These are phyloP conservation scores for Sebastolobus alascanus DNA, from an alignment of 2,797 vertebrate species.

Conservation along the genomic window DNA sequence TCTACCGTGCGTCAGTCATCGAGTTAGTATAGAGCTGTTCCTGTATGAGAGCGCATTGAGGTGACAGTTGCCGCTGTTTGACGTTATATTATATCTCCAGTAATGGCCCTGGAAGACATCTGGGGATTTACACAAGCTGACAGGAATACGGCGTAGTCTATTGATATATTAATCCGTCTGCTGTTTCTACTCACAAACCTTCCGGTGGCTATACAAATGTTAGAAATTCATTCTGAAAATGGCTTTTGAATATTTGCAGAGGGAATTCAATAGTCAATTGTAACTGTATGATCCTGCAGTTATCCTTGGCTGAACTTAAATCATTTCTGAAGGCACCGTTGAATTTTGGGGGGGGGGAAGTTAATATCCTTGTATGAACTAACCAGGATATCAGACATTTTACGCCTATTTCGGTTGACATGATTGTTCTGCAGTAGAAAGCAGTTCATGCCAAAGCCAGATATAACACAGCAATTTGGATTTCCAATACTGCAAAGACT, in stretches of 20 bases:
- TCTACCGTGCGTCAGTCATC: constrained; percentile 39
- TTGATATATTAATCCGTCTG: constrained; percentile 66
- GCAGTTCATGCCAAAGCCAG: not conserved
- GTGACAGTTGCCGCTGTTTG: constrained; percentile 62
- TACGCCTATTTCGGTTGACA: constrained; percentile 13
- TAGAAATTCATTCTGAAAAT: constrained; percentile 47
- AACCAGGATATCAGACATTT: constrained; percentile 19
- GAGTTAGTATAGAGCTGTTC: constrained; percentile 58
- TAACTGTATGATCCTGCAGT: constrained; percentile 15
- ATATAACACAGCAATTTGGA: constrained; percentile 40
- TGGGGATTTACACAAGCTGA: constrained; percentile 70
- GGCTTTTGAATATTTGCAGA: constrained; percentile 28
- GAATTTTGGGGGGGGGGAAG: constrained; percentile 1
- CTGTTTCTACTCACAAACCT: constrained; percentile 42
- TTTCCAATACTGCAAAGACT: constrained; percentile 52
- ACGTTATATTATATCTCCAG: constrained; percentile 55
- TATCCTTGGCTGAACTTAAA: constrained; percentile 19
- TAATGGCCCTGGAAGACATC: constrained; percentile 68
- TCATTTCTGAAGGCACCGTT: constrained; percentile 13
- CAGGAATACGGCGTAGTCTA: constrained; percentile 57
- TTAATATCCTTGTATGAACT: constrained; percentile 11
- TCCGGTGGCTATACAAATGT: constrained; percentile 31
- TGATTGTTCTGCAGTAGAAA: constrained; percentile 8
- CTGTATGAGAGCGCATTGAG: constrained; percentile 28
- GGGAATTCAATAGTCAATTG: constrained; percentile 31